Base-by-base conservation (phyloP, 2,113 vertebrate genomes). In the Xiphophorus couchianus region DNA sequence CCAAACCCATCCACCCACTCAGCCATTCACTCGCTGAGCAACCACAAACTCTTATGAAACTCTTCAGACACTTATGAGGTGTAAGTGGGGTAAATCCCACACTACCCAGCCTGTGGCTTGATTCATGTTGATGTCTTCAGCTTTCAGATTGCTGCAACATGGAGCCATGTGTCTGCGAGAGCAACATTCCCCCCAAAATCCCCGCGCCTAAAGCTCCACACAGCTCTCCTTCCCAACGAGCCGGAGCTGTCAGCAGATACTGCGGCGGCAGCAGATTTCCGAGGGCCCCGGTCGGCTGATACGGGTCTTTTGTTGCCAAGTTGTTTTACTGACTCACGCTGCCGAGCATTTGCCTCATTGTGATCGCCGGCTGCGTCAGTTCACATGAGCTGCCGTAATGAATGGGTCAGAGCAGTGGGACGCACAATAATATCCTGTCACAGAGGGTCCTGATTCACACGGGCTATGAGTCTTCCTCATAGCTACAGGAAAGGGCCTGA, bases 1-100 rank as follows among this genome's bases (percentile, higher is more conserved):
- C 77, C 31, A 79, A 78, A 62, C 70, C 68, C 80, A 83, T 80
- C 69, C 79, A 87, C 77, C 74, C 78, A 85, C 88, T 66, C 80
- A 83, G 77, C 69, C 79, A 88, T 75, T 72, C 75, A 84, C 88
- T 66, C 75, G 73, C 78, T 84, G 83, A 79, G 71, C 76, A 29
- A 91, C 90, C 92, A 88, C 89, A 93, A 77, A 79, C 84, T 86
- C 82, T 90, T 91, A 89, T 89, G 90, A 90, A 89, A 89, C 83
- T 90, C 84, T 86, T 85, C 58, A 78, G 82, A 93, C 89, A 92
- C 86, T 90, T 89, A 90, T 91, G 85, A 83, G 78, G 84, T 88
- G 87, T 84, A 88, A 90, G 86, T 78, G 85, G 51, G 89, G 84
- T 91, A 90, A 87, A 89, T 86, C 88, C 90, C 87, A 84, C 88